phyloP scores from a whole-genome alignment of 2,888 invertebrate genomes.

The Microdon myrmicae region DNA sequence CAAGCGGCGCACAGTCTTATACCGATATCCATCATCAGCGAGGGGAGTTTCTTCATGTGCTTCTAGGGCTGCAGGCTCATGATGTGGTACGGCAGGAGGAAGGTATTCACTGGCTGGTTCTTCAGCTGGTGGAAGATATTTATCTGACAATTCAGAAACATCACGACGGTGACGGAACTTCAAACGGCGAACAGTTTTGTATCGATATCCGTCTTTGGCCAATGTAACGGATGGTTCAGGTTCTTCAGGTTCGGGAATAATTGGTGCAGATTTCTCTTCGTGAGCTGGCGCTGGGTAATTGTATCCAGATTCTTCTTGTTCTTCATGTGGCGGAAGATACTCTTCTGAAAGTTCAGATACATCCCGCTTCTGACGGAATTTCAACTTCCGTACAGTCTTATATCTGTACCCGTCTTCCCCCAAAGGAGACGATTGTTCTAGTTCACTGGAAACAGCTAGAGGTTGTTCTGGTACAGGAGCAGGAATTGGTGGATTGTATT shows the following conservation, averaged over 20 bases:
- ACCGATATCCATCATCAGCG: constrained; percentile 27
- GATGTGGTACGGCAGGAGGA: constrained; percentile 11
- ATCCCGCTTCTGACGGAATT: constrained; percentile 7
- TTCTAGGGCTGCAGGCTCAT: constrained; percentile 8
- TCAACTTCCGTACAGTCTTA: constrained; percentile 1
- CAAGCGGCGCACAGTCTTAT: constrained; percentile 11
- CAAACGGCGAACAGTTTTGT: constrained; percentile 34
- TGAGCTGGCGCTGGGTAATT: background rate
- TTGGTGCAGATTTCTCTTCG: constrained; percentile 1
- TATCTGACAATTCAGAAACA: constrained; percentile 12
- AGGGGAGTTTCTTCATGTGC: constrained; percentile 15
- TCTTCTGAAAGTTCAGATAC: constrained; percentile 33
- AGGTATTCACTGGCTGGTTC: constrained; percentile 15
- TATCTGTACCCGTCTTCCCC: no score
- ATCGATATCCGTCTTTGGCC: constrained; percentile 49
- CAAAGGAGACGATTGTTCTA: no score
- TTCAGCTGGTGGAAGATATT: constrained; percentile 12
- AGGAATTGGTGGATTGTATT: background rate
- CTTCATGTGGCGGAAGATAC: constrained; percentile 55
- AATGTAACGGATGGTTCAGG: constrained; percentile 11
- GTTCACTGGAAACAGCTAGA: no score
- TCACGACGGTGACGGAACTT: constrained; percentile 29
- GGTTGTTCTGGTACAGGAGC: background rate
- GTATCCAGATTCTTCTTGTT: background rate
- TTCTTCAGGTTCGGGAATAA: constrained; percentile 31